Evolutionary conservation across 2,797 vertebrate genomes (phyloP).

Genomic region (Thripadectes ignobilis): DNA sequence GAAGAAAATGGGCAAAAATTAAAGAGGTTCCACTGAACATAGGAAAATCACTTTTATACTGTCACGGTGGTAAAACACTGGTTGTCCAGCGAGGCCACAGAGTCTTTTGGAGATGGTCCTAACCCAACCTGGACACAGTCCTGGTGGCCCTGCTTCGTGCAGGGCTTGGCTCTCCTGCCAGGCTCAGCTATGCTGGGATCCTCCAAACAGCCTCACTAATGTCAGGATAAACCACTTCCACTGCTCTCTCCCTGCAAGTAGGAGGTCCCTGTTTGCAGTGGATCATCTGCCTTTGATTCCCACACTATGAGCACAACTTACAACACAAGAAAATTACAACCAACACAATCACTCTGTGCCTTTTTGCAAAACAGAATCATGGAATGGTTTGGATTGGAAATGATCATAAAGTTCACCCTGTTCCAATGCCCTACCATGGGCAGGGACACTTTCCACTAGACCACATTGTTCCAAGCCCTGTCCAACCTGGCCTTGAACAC

Average conservation of each 20-base stretch:
- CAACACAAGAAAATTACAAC: not conserved
- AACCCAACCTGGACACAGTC: not conserved
- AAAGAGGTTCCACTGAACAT: not conserved
- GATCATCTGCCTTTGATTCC: not conserved
- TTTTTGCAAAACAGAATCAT: not conserved
- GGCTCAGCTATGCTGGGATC: not conserved
- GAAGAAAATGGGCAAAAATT: not conserved
- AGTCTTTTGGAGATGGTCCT: not conserved
- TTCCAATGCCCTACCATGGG: not conserved
- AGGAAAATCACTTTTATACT: not conserved
- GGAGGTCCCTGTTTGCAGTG: not conserved
- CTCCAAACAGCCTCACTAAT: not conserved
- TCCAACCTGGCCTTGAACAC: not conserved
- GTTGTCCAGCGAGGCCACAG: not conserved
- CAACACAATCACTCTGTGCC: fast-evolving
- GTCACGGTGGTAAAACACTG: not conserved
- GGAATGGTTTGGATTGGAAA: not conserved
- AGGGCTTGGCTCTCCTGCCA: not conserved
- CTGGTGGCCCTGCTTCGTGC: not conserved
- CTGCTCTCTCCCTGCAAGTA: fast-evolving
- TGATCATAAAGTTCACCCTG: not conserved
- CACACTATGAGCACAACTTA: not conserved
- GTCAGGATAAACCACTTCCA: not conserved
- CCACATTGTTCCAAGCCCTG: not conserved
- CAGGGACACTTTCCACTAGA: not conserved